Conservation (phyloP, 2,113 vertebrate species). For the Antechinus flavipes region DNA sequence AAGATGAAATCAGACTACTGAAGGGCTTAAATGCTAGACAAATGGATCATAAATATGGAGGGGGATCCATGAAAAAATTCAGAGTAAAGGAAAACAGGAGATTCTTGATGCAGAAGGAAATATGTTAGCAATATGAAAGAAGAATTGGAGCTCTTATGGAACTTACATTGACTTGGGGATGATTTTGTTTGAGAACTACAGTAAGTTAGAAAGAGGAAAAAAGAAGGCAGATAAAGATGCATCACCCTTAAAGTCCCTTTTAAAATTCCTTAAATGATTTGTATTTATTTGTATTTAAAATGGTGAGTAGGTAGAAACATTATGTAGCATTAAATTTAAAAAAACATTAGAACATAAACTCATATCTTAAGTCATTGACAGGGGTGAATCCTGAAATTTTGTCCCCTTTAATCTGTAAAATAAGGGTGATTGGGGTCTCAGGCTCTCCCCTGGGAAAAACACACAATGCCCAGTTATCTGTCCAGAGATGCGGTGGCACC, state of each 20-base stretch:
- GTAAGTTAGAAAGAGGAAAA: not conserved
- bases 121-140: not conserved
- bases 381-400: no score
- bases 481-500: no score
- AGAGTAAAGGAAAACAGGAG: not conserved
- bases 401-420: no score
- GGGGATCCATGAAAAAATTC: not conserved
- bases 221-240: not conserved
- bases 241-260: not conserved
- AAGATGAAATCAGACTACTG: not conserved
- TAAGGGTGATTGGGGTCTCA: no score
- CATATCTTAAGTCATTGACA: not conserved
- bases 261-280: not conserved
- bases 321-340: not conserved
- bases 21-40: not conserved
- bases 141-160: not conserved
- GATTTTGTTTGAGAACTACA: not conserved
- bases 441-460: no score
- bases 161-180: not conserved
- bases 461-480: no score
- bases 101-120: not conserved
- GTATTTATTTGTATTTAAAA: not conserved
- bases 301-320: not conserved
- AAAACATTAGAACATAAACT: not conserved
- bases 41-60: not conserved